Base-by-base conservation (phyloP, 2,113 vertebrate species). In the Dipodomys spectabilis region DNA sequence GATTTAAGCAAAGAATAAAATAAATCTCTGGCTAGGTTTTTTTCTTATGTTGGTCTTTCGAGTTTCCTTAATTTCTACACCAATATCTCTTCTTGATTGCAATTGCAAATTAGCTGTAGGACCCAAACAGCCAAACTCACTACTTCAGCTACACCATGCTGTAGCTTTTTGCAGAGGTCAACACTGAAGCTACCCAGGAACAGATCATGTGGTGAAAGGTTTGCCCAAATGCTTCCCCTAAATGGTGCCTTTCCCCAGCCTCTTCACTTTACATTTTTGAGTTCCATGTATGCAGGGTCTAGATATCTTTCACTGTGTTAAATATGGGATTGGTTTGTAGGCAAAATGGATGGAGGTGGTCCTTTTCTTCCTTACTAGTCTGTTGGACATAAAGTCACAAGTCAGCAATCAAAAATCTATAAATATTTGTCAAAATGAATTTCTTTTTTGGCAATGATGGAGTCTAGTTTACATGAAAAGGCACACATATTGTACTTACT, bases 71-170 rank as follows among this genome's bases (percentile, higher is more conserved):
- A 79, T 65, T 69, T 89, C 20, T 96, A 99, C 99, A 99, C 28
- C 99, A 99, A 49, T 99, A 99, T 97, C 98, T 99, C 83, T 99
- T 99, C 98, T 94, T 99, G 97, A 99, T 99, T 0, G 99, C 99
- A 3, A 99, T 99, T 35, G 99, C 99, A 98, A 99, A 99, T 95
- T 99, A 99, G 98, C 98, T 99, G 95, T 99, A 99, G 18, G 99
- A 99, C 96, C 99, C 99, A 44, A 99, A 99, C 98, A 99, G 99
- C 91, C 99, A 99, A 98, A 99, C 99, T 2, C 99, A 99, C 98
- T 99, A 99, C 98, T 99, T 99, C 97, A 99, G 99, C 97, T 99
- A 99, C 96, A 99, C 99, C 96, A 99, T 99, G 99, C 98, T 99
- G 19, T 99, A 99, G 96, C 98, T 99, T 94, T 99, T 99, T 86